Evolutionary conservation across 2,113 vertebrate species (phyloP), one percentile per base, ranked within the genome.

Genomic region (Piliocolobus tephrosceles): DNA sequence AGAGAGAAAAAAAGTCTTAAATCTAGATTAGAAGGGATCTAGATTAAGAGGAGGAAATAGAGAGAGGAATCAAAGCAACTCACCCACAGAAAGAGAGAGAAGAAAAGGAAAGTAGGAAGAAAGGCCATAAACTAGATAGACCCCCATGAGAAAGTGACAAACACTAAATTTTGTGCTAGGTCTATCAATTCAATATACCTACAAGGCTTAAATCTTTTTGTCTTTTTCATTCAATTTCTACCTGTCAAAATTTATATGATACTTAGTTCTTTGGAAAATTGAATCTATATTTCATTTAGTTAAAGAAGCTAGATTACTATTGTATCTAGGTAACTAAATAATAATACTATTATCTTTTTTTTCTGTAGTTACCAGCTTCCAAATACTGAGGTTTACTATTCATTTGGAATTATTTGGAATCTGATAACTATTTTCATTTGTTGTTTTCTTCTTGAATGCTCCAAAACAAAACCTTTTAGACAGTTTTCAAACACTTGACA

Each of bases 381-480:
- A 79, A 90, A 76, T 66, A 10, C 13, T 47, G 43, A 61, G 81
- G 5, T 32, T 91, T 38, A 90, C 84, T 90, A 61, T 43, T 93
- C 3, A 4, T 3, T 88, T 10, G 79, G n/a, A 97, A 40, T 1
- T 97, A 75, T 96, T 91, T 80, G 30, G 35, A 98, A 96, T 86
- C 16, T 80, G 22, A 76, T 96, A 35, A 73, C 40, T 78, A 17
- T 70, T 98, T 96, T 50, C 57, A 38, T 61, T 97, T 97, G 18
- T 17, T 58, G 13, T 92, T 98, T 97, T 97, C 40, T 20, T 76
- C 66, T 73, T 75, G 75, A 7, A 64, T 95, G 23, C 0, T 91
- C 94, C 83, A 55, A 55, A 93, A 92, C 68, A 27, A 50, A 98
- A 68, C 73, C 93, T 6, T 80, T 97, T 45, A 64, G 64, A 80